Evolutionary conservation across 2,797 vertebrate genomes (phyloP).

Genomic region (Hirundo rustica): DNA sequence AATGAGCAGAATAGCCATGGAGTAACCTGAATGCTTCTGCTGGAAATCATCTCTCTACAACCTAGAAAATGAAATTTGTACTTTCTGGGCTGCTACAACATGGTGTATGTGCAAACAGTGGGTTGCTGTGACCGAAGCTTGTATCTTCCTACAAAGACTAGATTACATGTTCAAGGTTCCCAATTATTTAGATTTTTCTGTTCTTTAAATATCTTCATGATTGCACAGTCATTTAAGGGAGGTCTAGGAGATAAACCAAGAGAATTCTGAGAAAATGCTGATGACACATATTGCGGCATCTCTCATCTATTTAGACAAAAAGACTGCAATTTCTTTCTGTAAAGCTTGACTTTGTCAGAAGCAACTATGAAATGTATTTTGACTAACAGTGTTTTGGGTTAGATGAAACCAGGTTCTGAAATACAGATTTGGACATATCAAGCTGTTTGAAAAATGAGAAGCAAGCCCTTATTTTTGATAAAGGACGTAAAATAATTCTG

Average conservation of each 20-base stretch:
- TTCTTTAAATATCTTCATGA: neutral
- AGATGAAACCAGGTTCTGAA: neutral
- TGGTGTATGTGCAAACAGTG: neutral
- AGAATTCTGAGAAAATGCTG: neutral
- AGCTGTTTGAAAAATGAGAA: neutral
- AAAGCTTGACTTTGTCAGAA: neutral
- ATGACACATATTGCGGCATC: neutral
- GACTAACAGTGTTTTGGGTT: neutral
- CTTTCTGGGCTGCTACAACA: neutral
- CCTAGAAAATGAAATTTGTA: neutral
- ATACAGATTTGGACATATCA: rapidly evolving
- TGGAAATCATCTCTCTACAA: neutral
- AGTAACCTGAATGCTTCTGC: neutral
- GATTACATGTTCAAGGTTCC: neutral
- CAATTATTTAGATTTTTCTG: neutral
- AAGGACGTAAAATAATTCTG: neutral
- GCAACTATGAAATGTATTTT: neutral
- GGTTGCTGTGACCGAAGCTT: neutral
- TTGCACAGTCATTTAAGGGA: neutral
- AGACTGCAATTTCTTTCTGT: neutral
- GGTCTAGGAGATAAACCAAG: neutral
- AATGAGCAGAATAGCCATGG: neutral
- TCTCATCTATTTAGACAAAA: neutral
- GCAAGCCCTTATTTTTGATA: neutral
- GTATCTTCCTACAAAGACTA: neutral